Percentiles rank a stretch among this genome's conserved stretches.
Evolutionary conservation across 2,797 vertebrate species (phyloP).

Genomic region (Sarcoramphus papa): DNA sequence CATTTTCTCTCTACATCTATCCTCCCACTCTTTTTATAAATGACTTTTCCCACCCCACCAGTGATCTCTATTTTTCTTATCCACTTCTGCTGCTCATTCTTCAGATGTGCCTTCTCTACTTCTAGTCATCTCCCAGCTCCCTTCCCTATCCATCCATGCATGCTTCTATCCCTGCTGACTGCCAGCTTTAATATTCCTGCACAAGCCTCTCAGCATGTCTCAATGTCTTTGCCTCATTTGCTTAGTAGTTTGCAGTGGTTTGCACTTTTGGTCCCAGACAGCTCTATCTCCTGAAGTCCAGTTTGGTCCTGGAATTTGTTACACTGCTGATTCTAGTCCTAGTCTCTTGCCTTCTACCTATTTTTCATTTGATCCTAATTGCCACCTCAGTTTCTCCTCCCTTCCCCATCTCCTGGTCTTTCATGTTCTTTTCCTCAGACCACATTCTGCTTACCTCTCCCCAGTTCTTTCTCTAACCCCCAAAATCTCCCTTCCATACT

Average conservation of each 20-base stretch:
- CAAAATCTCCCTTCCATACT: not conserved
- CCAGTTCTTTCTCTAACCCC: not conserved
- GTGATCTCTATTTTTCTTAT: not conserved
- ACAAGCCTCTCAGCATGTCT: not conserved
- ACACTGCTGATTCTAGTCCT: not conserved
- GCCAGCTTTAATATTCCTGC: not conserved
- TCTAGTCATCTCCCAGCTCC: not conserved
- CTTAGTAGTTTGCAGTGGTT: not conserved
- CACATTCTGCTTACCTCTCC: not conserved
- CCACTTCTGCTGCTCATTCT: not conserved
- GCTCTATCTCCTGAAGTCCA: not conserved
- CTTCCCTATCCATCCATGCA: not conserved
- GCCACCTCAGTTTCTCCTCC: not conserved
- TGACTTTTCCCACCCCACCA: not conserved
- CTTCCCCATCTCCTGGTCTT: not conserved
- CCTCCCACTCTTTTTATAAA: not conserved
- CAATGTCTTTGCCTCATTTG: not conserved
- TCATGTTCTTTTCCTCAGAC: not conserved
- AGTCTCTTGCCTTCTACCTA: not conserved
- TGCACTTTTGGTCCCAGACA: not conserved
- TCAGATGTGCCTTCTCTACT: not conserved
- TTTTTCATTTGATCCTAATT: not conserved
- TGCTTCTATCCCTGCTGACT: not conserved
- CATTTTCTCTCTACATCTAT: not conserved
- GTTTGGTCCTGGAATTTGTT: not conserved